Conservation (phyloP, 2,113 vertebrate species). For the Phalacrocorax pelagicus region DNA sequence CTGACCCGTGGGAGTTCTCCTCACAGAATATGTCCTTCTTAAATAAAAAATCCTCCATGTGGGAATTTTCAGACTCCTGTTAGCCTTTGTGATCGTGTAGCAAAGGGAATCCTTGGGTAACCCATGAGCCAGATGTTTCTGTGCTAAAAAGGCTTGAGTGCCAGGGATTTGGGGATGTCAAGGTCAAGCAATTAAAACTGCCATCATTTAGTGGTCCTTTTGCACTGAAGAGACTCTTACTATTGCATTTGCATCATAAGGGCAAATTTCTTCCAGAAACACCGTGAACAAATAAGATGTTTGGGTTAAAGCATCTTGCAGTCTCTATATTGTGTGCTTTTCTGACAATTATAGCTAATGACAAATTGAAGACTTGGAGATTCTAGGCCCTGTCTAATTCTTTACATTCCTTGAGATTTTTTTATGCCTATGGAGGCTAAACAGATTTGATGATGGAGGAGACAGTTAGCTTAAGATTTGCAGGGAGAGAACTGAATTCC, state of each 20-base stretch:
- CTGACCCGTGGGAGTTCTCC: neutral
- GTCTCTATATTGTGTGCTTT: neutral
- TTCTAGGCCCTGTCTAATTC: conserved; percentile 10
- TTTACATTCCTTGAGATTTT: conserved; percentile 20
- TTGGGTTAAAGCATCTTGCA: neutral
- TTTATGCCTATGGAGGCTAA: neutral
- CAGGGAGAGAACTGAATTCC: neutral
- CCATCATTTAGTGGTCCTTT: neutral
- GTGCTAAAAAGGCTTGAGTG: neutral
- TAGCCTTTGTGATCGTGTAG: neutral
- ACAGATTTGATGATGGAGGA: neutral
- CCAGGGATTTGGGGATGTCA: neutral
- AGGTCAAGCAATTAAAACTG: neutral
- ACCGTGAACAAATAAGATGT: neutral
- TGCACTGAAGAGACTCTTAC: neutral
- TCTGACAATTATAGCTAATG: neutral
- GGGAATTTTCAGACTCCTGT: neutral
- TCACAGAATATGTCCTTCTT: neutral
- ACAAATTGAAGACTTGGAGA: neutral
- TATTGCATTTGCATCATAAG: neutral
- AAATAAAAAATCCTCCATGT: neutral
- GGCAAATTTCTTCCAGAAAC: neutral
- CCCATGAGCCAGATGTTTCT: neutral
- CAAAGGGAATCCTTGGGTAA: neutral
- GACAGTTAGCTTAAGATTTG: neutral